Conservation (phyloP, 2,113 vertebrate species). For the Labrus mixtus region DNA sequence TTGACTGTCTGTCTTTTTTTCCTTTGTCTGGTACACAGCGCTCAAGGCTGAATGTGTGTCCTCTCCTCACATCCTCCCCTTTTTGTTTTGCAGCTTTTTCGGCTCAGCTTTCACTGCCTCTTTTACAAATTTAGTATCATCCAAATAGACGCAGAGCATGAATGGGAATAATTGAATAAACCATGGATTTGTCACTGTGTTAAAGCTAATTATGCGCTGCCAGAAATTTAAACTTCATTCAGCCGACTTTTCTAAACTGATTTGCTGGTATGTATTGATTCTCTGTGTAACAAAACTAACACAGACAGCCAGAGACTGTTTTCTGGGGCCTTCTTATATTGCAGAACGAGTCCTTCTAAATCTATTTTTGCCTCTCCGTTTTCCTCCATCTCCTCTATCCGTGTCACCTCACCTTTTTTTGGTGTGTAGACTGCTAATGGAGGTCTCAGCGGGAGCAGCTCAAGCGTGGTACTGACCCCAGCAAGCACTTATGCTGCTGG, state of each 20-base stretch:
- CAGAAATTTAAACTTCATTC: constrained; percentile 3
- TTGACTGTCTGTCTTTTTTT: constrained; percentile 42
- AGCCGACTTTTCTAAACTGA: constrained; percentile 14
- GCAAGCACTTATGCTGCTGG: neutral
- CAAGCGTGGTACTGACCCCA: neutral
- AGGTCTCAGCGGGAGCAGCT: constrained; percentile 40
- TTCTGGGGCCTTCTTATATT: constrained; percentile 20
- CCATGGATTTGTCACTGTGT: constrained; percentile 4
- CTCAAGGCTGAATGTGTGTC: constrained; percentile 31
- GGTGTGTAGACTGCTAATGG: constrained; percentile 41
- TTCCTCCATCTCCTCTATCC: constrained; percentile 20
- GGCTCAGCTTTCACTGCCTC: neutral
- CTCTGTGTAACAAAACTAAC: constrained; percentile 4
- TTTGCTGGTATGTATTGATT: constrained; percentile 27
- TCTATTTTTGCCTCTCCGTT: constrained; percentile 13
- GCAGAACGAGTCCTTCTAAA: constrained; percentile 15
- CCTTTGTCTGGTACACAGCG: constrained; percentile 55
- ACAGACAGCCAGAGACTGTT: neutral
- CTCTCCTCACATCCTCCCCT: constrained; percentile 4
- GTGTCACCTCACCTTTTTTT: constrained; percentile 33
- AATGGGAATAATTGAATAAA: constrained; percentile 11
- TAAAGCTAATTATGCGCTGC: constrained; percentile 22
- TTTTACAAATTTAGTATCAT: neutral
- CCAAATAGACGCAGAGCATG: neutral
- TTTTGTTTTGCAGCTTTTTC: neutral